Evolutionary conservation across 2,797 vertebrate genomes (phyloP).

Genomic region (Momotus momota): DNA sequence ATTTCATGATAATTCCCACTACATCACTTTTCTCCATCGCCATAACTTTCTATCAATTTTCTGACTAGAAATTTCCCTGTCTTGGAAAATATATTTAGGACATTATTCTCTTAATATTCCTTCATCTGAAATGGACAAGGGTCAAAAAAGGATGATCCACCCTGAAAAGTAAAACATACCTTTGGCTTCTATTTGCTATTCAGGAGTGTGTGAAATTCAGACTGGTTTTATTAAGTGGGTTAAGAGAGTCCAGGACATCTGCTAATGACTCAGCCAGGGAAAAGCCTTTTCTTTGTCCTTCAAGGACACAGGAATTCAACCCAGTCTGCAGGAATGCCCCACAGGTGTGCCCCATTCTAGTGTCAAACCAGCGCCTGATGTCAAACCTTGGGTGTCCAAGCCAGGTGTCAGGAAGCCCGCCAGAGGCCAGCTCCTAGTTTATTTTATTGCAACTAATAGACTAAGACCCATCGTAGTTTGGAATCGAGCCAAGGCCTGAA

Average conservation of each 20-base stretch:
- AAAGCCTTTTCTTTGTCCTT: neutral
- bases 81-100: neutral
- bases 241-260: neutral
- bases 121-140: neutral
- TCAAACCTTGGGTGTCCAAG: neutral
- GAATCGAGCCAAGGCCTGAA: neutral
- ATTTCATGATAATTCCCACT: neutral
- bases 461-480: neutral
- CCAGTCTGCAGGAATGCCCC: neutral
- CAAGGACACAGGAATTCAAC: neutral
- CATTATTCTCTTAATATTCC: neutral
- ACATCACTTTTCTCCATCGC: neutral
- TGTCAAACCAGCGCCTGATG: neutral
- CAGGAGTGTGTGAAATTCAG: neutral
- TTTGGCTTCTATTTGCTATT: neutral
- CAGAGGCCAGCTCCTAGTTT: neutral
- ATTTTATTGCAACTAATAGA: neutral
- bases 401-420: neutral
- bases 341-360: neutral
- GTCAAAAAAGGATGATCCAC: neutral
- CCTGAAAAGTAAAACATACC: neutral
- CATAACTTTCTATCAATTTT: neutral
- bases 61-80: neutral
- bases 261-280: neutral
- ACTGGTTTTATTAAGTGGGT: neutral